These are phyloP conservation scores for Nyctalus aviator DNA, from an alignment of 2,797 vertebrate genomes.

Conservation along the genomic window DNA sequence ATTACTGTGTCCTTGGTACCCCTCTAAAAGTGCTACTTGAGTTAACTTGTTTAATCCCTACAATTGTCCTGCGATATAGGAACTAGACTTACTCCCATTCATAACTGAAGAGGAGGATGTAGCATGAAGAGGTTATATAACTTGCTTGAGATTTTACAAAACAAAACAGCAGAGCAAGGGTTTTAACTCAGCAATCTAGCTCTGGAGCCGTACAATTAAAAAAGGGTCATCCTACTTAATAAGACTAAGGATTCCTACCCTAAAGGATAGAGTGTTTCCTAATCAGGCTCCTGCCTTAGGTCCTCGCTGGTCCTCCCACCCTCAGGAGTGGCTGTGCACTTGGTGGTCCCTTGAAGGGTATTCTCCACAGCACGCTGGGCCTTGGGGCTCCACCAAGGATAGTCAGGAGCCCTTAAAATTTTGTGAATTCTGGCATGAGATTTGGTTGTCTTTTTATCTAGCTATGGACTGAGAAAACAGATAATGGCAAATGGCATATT, in stretches of 20 bases:
- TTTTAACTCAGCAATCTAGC: neutral
- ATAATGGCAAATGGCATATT: neutral
- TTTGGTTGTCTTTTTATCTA: neutral
- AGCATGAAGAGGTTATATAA: neutral
- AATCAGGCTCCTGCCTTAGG: neutral
- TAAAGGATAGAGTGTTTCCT: neutral
- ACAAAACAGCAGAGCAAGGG: neutral
- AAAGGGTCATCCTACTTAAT: neutral
- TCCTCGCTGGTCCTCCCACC: neutral
- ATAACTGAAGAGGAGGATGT: neutral
- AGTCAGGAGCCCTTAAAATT: neutral
- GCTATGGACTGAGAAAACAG: neutral
- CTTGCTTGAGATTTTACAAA: neutral
- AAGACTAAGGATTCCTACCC: neutral
- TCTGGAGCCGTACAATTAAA: neutral
- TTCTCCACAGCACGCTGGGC: neutral
- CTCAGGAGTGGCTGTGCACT: neutral
- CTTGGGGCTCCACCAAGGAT: neutral
- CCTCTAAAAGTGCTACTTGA: neutral
- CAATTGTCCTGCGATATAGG: neutral
- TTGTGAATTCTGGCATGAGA: neutral
- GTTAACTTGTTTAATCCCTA: neutral
- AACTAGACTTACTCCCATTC: neutral
- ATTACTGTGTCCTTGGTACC: neutral
- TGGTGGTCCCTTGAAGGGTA: fast-evolving